Evolutionary conservation across 2,113 vertebrate genomes (phyloP).

Genomic region (Gallinago paraguaiae): DNA sequence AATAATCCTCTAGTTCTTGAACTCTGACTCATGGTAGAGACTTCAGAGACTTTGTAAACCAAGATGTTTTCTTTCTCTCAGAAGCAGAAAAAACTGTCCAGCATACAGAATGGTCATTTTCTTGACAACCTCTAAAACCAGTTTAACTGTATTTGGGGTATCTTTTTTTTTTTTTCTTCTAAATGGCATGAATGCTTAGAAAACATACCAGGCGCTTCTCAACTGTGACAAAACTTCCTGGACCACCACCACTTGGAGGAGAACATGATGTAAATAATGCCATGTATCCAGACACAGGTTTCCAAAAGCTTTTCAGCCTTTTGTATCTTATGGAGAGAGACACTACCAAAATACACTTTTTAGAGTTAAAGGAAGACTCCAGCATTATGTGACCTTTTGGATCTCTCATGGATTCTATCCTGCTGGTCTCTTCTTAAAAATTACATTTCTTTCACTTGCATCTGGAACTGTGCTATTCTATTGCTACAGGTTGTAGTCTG

Average conservation of each 20-base stretch:
- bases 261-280: background rate
- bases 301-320: background rate
- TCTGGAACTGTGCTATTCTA: background rate
- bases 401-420: background rate
- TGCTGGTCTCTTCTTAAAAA: background rate
- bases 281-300: background rate
- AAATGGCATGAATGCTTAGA: background rate
- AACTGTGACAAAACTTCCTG: background rate
- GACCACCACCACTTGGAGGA: background rate
- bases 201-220: accelerated
- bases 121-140: background rate
- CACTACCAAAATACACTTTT: background rate
- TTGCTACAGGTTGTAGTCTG: background rate
- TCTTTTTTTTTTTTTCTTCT: background rate
- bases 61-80: background rate
- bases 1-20: background rate
- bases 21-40: background rate
- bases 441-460: accelerated
- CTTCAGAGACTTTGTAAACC: background rate
- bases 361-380: background rate
- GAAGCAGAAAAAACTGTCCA: background rate
- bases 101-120: background rate
- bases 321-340: background rate
- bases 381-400: background rate
- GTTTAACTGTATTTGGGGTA: background rate